Conservation (phyloP, 2,888 invertebrate genomes). For the Pantelozetes paolii region DNA sequence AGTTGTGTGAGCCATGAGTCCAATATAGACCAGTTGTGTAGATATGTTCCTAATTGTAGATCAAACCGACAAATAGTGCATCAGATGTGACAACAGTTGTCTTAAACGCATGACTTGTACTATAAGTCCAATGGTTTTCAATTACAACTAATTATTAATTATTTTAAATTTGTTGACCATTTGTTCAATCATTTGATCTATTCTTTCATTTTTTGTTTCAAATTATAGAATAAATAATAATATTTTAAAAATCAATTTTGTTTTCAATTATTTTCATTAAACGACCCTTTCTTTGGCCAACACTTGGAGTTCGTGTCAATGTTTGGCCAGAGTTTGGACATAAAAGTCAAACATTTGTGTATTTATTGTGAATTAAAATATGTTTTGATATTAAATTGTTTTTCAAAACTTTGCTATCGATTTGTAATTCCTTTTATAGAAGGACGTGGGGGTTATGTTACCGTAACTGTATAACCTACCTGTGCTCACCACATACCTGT, state of each 20-base stretch:
- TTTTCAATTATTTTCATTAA: too few species aligned
- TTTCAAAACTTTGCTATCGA: too few species aligned
- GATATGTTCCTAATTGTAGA: conserved; percentile 21
- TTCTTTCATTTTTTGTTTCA: background rate
- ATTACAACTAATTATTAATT: conserved; percentile 22
- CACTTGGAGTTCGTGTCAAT: too few species aligned
- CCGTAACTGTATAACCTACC: too few species aligned
- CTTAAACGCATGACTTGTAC: background rate
- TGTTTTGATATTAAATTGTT: too few species aligned
- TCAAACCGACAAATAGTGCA: background rate
- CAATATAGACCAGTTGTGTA: conserved; percentile 8
- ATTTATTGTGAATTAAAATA: too few species aligned
- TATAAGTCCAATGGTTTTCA: background rate
- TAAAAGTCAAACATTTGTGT: too few species aligned
- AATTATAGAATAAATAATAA: background rate
- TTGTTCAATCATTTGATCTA: background rate
- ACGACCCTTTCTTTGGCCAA: too few species aligned
- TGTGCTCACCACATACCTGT: too few species aligned
- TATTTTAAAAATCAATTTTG: background rate
- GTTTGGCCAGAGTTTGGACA: too few species aligned
- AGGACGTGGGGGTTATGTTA: too few species aligned
- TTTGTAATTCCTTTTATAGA: too few species aligned
- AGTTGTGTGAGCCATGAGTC: background rate
- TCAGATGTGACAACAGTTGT: background rate
- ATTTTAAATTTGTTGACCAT: conserved; percentile 18